Conservation (phyloP, 2,888 invertebrate genomes). For the Conistra vaccinii region DNA sequence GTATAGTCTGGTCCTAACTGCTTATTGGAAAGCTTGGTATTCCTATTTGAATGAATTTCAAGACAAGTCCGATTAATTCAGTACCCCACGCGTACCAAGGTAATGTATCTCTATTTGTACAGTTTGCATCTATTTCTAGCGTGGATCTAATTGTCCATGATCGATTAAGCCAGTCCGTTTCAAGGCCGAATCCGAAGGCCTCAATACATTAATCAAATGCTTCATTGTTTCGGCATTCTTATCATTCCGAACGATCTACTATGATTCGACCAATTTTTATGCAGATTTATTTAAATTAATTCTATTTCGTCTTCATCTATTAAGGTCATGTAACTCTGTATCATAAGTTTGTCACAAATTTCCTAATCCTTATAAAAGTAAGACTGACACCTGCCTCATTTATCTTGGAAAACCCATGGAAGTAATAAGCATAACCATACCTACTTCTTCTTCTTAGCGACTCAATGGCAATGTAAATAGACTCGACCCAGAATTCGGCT, state of each 20-base stretch:
- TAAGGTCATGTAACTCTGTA: background rate
- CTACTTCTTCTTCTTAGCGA: no score
- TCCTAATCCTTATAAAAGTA: background rate
- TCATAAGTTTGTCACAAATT: background rate
- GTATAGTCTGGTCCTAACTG: background rate
- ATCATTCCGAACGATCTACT: conserved; percentile 8
- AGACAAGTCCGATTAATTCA: background rate
- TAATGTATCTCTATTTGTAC: conserved; percentile 41
- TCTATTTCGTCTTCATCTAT: background rate
- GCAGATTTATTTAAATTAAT: conserved; percentile 14
- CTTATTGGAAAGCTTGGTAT: background rate
- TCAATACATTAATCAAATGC: conserved; percentile 49
- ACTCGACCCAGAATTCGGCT: no score
- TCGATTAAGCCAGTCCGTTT: conserved; percentile 50
- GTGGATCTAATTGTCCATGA: conserved; percentile 51
- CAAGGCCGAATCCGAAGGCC: conserved; percentile 49
- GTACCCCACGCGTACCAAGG: background rate
- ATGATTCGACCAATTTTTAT: conserved; percentile 11
- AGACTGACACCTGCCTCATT: background rate
- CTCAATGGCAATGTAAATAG: no score
- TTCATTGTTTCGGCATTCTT: conserved; percentile 45
- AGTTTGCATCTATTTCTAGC: conserved; percentile 36
- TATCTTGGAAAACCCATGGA: background rate
- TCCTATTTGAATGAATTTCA: background rate
- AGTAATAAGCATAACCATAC: background rate